Conservation (phyloP, 2,113 vertebrate genomes). For the Eidolon helvum region DNA sequence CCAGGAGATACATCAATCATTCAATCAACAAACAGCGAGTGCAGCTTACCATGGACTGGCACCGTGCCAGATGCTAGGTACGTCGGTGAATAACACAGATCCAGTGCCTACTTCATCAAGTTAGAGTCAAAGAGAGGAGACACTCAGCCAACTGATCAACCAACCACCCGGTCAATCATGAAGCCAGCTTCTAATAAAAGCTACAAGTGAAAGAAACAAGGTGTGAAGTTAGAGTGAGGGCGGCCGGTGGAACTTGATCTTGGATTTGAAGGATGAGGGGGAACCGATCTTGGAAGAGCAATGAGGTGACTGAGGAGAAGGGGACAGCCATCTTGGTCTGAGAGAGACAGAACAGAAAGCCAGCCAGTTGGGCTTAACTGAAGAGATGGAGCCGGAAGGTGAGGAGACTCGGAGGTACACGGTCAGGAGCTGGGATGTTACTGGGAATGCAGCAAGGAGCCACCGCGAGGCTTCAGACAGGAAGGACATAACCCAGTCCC, state of each 20-base stretch:
- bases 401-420: not conserved
- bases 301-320: rapidly evolving
- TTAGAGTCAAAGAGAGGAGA: not conserved
- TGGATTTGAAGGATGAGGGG: not conserved
- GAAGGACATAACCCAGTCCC: not conserved
- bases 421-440: not conserved
- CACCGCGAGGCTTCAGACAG: not conserved
- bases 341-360: not conserved
- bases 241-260: rapidly evolving
- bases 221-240: not conserved
- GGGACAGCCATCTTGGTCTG: not conserved
- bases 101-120: rapidly evolving
- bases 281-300: not conserved
- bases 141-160: rapidly evolving
- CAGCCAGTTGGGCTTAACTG: not conserved
- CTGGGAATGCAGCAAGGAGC: not conserved
- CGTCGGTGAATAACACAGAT: rapidly evolving
- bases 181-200: not conserved
- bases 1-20: not conserved
- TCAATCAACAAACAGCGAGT: not conserved
- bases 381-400: too few relatives aligned
- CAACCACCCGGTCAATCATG: rapidly evolving
- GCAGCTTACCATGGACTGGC: rapidly evolving
- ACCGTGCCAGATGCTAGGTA: rapidly evolving
- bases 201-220: not conserved